phyloP scores from a whole-genome alignment of 2,797 vertebrate species.

The Galagoides demidoff region DNA sequence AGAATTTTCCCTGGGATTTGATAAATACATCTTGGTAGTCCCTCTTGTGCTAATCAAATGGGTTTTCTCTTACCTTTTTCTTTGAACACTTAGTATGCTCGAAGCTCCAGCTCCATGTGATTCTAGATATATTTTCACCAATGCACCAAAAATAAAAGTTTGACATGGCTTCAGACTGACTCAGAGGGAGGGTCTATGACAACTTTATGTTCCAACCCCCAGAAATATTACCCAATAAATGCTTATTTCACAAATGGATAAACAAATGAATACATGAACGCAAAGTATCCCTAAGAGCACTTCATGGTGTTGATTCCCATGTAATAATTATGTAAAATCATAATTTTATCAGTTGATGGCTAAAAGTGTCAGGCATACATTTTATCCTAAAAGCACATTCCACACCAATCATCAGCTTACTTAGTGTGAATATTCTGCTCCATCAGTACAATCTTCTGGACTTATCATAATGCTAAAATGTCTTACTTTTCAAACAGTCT shows the following conservation, averaged over 20 bases:
- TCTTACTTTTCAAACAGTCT: background rate
- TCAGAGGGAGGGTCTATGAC: background rate
- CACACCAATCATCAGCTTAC: background rate
- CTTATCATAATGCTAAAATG: background rate
- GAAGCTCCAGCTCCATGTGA: background rate
- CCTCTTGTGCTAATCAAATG: background rate
- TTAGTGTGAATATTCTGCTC: background rate
- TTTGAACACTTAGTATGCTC: constrained; percentile 19
- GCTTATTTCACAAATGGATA: background rate
- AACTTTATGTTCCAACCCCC: background rate
- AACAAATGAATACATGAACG: background rate
- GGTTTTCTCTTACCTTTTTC: constrained; percentile 32
- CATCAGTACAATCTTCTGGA: background rate
- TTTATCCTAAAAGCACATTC: background rate
- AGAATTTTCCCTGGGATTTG: background rate
- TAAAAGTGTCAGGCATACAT: background rate
- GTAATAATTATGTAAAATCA: background rate
- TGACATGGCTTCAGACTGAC: background rate
- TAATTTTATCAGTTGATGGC: background rate
- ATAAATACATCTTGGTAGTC: background rate
- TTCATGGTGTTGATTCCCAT: background rate
- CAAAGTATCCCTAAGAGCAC: background rate
- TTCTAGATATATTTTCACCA: background rate
- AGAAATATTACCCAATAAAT: background rate
- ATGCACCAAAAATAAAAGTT: constrained; percentile 22